Conservation (phyloP, 23 tunicate species). For the Diplosoma virens region DNA sequence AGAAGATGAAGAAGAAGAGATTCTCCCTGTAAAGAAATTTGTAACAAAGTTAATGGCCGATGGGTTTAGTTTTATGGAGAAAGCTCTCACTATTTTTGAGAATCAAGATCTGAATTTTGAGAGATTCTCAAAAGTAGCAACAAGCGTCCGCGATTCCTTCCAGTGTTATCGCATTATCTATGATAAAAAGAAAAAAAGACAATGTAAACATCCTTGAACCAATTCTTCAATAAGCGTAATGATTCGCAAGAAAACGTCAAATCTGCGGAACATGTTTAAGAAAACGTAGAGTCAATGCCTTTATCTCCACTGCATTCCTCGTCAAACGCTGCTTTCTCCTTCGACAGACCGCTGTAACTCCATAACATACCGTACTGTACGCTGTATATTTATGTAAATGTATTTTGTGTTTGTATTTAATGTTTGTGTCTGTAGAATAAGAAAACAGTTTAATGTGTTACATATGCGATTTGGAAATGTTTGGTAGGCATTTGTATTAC, state of each 20-base stretch:
- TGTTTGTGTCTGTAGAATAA: no score
- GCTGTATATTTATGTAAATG: no score
- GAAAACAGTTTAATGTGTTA: no score
- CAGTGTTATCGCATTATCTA: conserved; percentile 30
- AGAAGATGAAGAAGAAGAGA: conserved; percentile 28
- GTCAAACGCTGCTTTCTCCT: no score
- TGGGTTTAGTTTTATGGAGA: conserved; percentile 24
- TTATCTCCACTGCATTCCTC: no score
- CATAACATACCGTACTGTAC: no score
- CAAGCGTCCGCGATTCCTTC: conserved; percentile 27
- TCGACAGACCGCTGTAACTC: no score
- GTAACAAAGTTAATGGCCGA: conserved; percentile 42
- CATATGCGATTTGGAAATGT: no score
- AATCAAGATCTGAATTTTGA: conserved; percentile 23
- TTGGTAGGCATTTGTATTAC: no score
- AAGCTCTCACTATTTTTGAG: conserved; percentile 37
- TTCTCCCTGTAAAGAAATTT: conserved; percentile 28
- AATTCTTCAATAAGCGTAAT: conserved; percentile 31
- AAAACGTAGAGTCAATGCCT: no score
- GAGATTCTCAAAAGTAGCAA: conserved; percentile 36
- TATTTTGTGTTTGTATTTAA: no score
- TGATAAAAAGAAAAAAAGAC: conserved; percentile 21
- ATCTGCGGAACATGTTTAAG: conserved; percentile 10
- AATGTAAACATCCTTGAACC: conserved; percentile 13
- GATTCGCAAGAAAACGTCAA: conserved; percentile 7